Evolutionary conservation across 2,888 invertebrate genomes (phyloP).

Genomic region (Cosmia trapezina): DNA sequence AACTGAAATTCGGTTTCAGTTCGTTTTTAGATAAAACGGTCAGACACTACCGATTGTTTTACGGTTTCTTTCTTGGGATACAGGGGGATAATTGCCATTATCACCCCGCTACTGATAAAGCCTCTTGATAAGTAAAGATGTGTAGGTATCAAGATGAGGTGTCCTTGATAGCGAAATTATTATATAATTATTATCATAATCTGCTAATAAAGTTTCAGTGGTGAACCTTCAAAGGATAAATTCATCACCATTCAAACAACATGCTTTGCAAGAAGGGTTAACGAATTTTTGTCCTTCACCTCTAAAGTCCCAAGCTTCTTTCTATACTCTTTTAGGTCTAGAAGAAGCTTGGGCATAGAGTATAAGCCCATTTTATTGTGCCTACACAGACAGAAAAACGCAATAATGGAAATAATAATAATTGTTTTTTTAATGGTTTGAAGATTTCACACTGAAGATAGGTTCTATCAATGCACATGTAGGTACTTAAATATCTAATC

Average conservation of each 20-base stretch:
- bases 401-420: background rate
- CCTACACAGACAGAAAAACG: background rate
- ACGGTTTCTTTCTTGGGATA: background rate
- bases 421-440: background rate
- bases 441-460: background rate
- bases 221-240: background rate
- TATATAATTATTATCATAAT: background rate
- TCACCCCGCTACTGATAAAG: slow-evolving; percentile 19
- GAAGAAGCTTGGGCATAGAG: background rate
- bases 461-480: background rate
- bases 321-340: background rate
- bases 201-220: background rate
- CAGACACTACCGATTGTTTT: too few species aligned
- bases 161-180: background rate
- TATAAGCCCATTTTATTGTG: background rate
- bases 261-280: background rate
- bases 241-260: background rate
- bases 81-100: slow-evolving; percentile 5
- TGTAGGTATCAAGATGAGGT: background rate
- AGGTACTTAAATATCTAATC: background rate
- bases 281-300: background rate
- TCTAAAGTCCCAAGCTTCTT: background rate
- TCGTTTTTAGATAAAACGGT: background rate
- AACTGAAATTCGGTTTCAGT: background rate
- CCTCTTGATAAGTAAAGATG: slow-evolving; percentile 9